A percentile compares a stretch with the other conserved stretches of the same genome.
These are phyloP conservation scores for Tarsius wallacei DNA, from an alignment of 2,797 vertebrate species.

Conservation along the genomic window DNA sequence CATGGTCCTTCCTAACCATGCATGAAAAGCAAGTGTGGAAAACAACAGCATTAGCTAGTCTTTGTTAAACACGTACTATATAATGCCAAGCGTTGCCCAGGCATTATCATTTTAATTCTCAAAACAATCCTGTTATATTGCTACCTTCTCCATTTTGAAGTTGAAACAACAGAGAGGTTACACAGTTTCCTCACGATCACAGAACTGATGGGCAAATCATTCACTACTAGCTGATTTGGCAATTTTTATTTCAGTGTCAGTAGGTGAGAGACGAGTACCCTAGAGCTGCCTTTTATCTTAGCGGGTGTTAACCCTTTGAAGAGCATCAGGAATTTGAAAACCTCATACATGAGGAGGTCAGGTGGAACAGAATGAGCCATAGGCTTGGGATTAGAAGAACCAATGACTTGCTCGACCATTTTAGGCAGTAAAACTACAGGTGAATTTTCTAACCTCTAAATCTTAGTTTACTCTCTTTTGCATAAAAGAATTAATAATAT, in stretches of 20 bases:
- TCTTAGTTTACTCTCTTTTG: neutral
- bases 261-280: neutral
- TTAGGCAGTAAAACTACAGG: neutral
- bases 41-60: neutral
- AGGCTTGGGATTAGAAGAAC: neutral
- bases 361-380: neutral
- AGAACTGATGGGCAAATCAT: neutral
- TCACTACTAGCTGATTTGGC: neutral
- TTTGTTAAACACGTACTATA: neutral
- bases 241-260: slow-evolving; percentile 45
- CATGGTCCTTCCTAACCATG: neutral
- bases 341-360: neutral
- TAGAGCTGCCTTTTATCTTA: neutral
- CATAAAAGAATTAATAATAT: slow-evolving; percentile 6
- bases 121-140: neutral
- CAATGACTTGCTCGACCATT: neutral
- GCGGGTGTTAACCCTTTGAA: neutral
- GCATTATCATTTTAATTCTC: slow-evolving; percentile 29
- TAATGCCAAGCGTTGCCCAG: neutral
- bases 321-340: neutral
- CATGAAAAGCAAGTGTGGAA: neutral
- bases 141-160: neutral
- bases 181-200: neutral
- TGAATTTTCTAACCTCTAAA: neutral
- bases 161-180: neutral